phyloP scores from a whole-genome alignment of 2,113 vertebrate species.

The Podarcis cretensis region DNA sequence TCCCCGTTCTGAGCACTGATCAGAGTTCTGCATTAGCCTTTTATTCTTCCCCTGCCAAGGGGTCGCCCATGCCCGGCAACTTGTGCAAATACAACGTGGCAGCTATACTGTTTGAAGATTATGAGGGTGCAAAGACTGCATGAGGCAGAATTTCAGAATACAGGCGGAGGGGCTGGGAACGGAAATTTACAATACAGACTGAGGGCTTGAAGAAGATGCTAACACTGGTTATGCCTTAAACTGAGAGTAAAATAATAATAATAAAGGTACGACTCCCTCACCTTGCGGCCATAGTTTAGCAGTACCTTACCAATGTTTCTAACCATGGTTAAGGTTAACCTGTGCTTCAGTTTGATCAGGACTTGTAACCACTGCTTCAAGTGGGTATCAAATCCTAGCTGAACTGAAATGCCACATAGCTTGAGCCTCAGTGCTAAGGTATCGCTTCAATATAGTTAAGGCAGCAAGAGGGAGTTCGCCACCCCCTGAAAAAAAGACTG shows the following conservation, averaged over 20 bases:
- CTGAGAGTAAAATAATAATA: not conserved
- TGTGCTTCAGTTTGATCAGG: not conserved
- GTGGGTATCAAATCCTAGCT: not conserved
- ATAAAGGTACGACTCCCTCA: not conserved
- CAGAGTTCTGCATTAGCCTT: not conserved
- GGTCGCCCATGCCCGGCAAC: not conserved
- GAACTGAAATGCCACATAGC: not conserved
- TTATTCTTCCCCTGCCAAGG: not conserved
- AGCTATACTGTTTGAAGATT: not conserved
- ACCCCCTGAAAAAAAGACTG: too few species aligned
- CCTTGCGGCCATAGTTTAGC: not conserved
- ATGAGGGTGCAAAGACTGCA: not conserved
- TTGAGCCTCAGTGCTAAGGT: not conserved
- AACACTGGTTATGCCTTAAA: not conserved
- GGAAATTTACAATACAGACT: too few species aligned
- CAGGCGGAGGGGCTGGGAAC: not conserved
- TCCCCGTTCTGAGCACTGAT: not conserved
- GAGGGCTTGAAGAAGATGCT: not conserved
- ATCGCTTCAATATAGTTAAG: not conserved
- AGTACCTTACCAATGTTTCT: not conserved
- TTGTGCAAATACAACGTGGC: not conserved
- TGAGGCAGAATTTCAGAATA: conserved; percentile 10
- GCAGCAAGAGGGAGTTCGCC: not conserved
- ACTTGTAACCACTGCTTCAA: not conserved
- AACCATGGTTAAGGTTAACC: not conserved